phyloP scores from a whole-genome alignment of 2,113 vertebrate species.

The Larimichthys polyactis region DNA sequence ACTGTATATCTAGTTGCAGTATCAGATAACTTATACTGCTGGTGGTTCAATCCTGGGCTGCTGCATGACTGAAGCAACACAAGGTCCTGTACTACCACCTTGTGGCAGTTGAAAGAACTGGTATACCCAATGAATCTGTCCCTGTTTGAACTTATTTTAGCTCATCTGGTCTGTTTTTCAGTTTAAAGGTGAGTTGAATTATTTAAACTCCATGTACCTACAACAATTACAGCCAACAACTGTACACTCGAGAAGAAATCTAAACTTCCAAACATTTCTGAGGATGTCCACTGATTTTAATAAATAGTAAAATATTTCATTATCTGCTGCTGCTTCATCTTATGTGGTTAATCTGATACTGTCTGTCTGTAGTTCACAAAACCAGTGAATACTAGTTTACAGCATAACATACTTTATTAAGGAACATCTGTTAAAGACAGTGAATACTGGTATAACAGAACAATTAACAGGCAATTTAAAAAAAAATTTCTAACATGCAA shows the following conservation, averaged over 20 bases:
- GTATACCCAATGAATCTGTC: no score
- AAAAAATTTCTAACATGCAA: no score
- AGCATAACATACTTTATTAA: neutral
- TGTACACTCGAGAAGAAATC: neutral
- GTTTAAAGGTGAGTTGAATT: neutral
- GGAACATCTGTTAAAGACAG: neutral
- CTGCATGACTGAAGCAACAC: neutral
- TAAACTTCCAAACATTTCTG: neutral
- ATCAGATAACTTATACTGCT: neutral
- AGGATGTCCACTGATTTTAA: neutral
- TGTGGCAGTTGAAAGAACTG: slow-evolving; percentile 28
- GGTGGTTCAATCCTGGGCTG: neutral
- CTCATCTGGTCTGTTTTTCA: neutral
- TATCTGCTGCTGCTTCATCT: neutral
- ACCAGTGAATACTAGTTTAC: neutral
- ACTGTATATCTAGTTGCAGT: neutral
- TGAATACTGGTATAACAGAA: neutral
- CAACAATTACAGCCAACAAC: neutral
- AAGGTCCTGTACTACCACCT: slow-evolving; percentile 43
- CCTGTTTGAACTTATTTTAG: neutral
- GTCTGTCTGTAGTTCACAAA: neutral
- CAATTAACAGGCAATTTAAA: neutral
- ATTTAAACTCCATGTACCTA: neutral
- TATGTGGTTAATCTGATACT: neutral
- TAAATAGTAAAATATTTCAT: neutral